These are phyloP conservation scores for Osmerus eperlanus DNA, from an alignment of 2,113 vertebrate genomes.

Conservation along the genomic window DNA sequence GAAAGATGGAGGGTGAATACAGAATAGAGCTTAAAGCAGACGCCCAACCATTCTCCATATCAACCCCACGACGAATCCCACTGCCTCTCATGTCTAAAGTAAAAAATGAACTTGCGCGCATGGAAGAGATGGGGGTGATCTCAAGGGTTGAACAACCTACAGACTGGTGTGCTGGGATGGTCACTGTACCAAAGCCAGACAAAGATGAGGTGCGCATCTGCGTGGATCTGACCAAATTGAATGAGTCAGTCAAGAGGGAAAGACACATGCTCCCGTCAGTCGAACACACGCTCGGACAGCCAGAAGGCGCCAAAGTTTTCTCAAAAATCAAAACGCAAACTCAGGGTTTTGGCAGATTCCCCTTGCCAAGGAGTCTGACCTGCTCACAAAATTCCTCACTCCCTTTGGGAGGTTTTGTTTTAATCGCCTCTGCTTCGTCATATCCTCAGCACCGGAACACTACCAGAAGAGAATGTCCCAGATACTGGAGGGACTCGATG, in stretches of 20 bases:
- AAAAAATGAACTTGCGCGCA: constrained; percentile 1
- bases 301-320: constrained; percentile 15
- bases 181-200: constrained; percentile 8
- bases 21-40: constrained; percentile 10
- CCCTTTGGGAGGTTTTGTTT: constrained; percentile 26
- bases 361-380: not conserved
- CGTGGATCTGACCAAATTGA: constrained; percentile 22
- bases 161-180: constrained; percentile 26
- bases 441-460: constrained; percentile 22
- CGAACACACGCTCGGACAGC: constrained; percentile 13
- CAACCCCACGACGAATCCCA: constrained; percentile 2
- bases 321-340: constrained; percentile 12
- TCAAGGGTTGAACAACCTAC: constrained; percentile 21
- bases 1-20: constrained; percentile 12
- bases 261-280: constrained; percentile 16
- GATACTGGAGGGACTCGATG: constrained; percentile 7
- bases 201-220: constrained; percentile 7
- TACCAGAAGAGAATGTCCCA: constrained; percentile 19
- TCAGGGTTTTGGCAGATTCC: constrained; percentile 28
- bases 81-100: constrained; percentile 18
- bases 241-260: constrained; percentile 16
- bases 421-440: constrained; percentile 22
- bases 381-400: constrained; percentile 24
- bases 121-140: constrained; percentile 15
- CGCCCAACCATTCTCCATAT: constrained; percentile 3